Conservation (phyloP, 2,797 vertebrate genomes). For the Danionella dracula region DNA sequence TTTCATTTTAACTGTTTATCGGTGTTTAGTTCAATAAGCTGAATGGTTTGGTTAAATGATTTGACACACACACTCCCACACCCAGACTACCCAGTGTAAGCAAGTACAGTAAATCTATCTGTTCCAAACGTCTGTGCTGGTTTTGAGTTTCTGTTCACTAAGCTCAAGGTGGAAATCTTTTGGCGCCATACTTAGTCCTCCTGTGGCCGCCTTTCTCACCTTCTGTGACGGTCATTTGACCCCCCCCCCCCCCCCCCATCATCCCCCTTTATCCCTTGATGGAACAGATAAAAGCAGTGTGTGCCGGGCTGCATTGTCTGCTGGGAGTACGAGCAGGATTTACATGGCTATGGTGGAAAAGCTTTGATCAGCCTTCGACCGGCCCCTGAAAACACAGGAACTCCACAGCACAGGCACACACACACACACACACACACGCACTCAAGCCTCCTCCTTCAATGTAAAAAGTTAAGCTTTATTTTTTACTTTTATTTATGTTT, state of each 20-base stretch:
- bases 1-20: no score
- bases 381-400: conserved; percentile 45
- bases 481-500: neutral
- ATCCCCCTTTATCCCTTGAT: no score
- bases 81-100: neutral
- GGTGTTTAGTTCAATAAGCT: no score
- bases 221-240: conserved; percentile 47
- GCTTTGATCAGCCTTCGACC: conserved; percentile 62
- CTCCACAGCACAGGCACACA: conserved; percentile 36
- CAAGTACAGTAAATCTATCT: neutral
- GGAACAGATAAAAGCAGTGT: conserved; percentile 56
- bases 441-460: neutral
- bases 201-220: neutral
- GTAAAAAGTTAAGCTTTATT: neutral
- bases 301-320: conserved; percentile 48
- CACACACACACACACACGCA: conserved; percentile 29
- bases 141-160: neutral
- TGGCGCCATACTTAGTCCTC: neutral
- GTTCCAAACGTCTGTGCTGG: neutral
- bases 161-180: neutral
- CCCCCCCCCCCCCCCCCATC: conserved; percentile 4
- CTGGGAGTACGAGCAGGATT: conserved; percentile 62
- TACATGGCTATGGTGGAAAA: conserved; percentile 51
- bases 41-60: no score
- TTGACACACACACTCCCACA: neutral